Evolutionary conservation across 2,113 vertebrate species (phyloP).

Genomic region (Elaphurus davidianus): DNA sequence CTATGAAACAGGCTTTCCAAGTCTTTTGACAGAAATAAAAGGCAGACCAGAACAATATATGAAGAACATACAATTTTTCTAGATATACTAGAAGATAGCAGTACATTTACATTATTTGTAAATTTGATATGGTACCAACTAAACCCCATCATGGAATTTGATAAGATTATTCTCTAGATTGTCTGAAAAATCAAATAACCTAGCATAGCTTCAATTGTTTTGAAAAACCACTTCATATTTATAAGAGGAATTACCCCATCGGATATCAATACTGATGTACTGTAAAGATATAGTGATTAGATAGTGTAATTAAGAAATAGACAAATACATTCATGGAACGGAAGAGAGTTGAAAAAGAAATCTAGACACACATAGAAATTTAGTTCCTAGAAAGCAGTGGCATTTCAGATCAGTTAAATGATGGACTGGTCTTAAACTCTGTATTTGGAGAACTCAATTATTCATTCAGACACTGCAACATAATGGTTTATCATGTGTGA

Average conservation of each 20-base stretch:
- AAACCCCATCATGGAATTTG: background rate
- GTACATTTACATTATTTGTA: background rate
- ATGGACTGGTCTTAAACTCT: background rate
- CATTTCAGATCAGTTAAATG: background rate
- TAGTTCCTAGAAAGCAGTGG: background rate
- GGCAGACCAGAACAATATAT: background rate
- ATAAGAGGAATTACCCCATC: background rate
- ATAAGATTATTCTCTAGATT: background rate
- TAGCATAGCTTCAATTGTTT: background rate
- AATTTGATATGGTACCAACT: background rate
- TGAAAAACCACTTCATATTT: background rate
- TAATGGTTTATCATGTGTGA: background rate
- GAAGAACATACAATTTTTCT: background rate
- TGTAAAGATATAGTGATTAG: background rate
- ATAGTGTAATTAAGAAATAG: background rate
- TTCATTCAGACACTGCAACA: background rate
- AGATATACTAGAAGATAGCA: background rate
- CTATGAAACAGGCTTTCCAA: background rate
- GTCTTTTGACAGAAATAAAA: background rate
- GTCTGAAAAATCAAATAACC: background rate
- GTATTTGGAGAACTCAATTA: background rate
- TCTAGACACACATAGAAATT: background rate
- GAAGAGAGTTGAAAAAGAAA: background rate
- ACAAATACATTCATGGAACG: background rate
- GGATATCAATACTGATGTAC: background rate